Conservation (phyloP, 2,888 invertebrate species). For the Tortricodes alternella region DNA sequence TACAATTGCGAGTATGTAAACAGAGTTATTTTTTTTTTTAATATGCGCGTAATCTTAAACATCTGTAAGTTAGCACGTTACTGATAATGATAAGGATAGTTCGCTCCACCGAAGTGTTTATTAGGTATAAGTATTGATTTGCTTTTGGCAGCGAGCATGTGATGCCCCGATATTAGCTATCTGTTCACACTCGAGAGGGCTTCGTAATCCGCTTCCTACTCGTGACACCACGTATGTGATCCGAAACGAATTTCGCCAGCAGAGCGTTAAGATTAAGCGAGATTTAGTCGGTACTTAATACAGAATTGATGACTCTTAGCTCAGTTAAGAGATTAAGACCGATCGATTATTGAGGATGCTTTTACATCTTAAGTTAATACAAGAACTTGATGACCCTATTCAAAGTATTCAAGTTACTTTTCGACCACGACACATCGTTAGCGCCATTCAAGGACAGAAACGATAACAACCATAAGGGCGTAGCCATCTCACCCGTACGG, state of each 20-base stretch:
- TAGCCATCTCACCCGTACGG: slow-evolving; percentile 52
- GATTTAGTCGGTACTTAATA: slow-evolving; percentile 41
- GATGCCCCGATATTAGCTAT: slow-evolving; percentile 49
- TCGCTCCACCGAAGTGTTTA: slow-evolving; percentile 15
- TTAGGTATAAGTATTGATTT: slow-evolving; percentile 27
- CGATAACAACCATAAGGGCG: slow-evolving; percentile 63
- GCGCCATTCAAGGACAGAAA: slow-evolving; percentile 69
- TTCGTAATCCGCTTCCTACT: slow-evolving; percentile 61
- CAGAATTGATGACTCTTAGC: slow-evolving; percentile 29
- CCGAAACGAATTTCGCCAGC: slow-evolving; percentile 54
- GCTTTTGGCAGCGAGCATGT: slow-evolving; percentile 41
- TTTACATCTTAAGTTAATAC: slow-evolving; percentile 14
- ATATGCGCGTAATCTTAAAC: neutral
- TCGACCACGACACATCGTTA: slow-evolving; percentile 28
- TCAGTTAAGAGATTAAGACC: slow-evolving; percentile 13
- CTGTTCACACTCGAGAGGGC: slow-evolving; percentile 54
- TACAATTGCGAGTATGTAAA: no score
- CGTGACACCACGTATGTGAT: slow-evolving; percentile 58
- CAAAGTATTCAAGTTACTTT: slow-evolving; percentile 22
- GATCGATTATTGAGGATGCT: neutral
- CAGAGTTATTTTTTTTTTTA: no score
- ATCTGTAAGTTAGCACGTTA: slow-evolving; percentile 18
- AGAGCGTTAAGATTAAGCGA: slow-evolving; percentile 57
- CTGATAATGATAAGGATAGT: slow-evolving; percentile 20
- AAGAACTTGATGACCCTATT: slow-evolving; percentile 7